A percentile compares a stretch with the other conserved stretches of the same genome.
Evolutionary conservation across 92 coral and sea anemone species (phyloP).

Genomic region (Pocillopora meandrina): DNA sequence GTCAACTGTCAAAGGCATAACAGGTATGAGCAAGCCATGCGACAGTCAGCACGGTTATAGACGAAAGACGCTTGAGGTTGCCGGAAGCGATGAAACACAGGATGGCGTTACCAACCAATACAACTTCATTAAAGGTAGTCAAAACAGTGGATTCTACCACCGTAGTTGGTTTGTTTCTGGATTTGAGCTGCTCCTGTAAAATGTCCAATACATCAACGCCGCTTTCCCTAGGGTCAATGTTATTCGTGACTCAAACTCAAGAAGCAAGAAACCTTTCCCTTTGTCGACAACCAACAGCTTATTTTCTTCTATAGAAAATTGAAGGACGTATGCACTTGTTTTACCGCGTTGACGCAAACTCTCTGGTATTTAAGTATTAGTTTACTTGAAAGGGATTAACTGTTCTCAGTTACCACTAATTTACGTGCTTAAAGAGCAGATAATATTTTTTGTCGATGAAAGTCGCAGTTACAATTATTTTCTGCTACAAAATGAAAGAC

Average conservation of each 20-base stretch:
- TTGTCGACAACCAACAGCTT: no score
- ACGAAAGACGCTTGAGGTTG: constrained; percentile 19
- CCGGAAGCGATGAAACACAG: constrained; percentile 35
- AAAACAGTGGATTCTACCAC: constrained; percentile 32
- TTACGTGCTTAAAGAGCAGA: no score
- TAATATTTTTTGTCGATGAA: no score
- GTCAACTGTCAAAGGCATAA: constrained; percentile 39
- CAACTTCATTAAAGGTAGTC: constrained; percentile 13
- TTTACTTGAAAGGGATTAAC: no score
- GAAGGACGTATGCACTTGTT: no score
- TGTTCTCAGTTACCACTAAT: no score
- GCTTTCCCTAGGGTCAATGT: constrained; percentile 46
- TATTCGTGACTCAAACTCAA: constrained; percentile 24
- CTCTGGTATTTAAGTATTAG: no score
- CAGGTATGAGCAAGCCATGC: constrained; percentile 36
- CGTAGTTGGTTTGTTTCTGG: constrained; percentile 19
- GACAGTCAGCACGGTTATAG: constrained; percentile 36
- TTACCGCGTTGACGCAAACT: no score
- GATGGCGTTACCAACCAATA: constrained; percentile 31
- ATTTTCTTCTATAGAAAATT: no score
- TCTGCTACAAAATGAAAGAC: no score
- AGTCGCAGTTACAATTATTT: no score
- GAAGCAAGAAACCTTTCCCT: no score
- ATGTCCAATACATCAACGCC: constrained; percentile 42
- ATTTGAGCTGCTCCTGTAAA: constrained; percentile 29